Evolutionary conservation across 2,113 vertebrate genomes (phyloP).

Genomic region (Otocyon megalotis): DNA sequence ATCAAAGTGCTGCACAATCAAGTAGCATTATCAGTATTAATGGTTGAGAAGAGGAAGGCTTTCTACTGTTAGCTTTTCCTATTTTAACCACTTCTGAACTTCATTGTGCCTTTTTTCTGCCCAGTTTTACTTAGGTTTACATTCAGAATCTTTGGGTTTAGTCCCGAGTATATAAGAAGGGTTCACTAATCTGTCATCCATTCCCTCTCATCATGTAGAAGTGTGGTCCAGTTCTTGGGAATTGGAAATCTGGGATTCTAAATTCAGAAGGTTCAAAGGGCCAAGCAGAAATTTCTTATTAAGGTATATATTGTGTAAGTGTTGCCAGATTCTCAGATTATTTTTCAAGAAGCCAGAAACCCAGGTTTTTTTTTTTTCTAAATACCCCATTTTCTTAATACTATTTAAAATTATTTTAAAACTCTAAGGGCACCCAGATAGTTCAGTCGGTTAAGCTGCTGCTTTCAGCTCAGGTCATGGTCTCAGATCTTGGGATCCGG

Average conservation of each 20-base stretch:
- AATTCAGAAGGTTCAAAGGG: not conserved
- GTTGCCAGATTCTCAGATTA: not conserved
- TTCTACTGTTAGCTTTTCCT: not conserved
- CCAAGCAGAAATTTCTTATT: not conserved
- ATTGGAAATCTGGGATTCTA: not conserved
- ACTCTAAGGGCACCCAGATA: no score
- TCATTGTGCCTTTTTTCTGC: not conserved
- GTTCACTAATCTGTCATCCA: fast-evolving
- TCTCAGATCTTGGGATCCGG: no score
- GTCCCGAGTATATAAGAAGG: not conserved
- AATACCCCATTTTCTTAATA: not conserved
- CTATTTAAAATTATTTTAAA: conserved; percentile 12
- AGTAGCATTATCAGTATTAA: not conserved
- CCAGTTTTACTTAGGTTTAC: not conserved
- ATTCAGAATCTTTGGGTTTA: not conserved
- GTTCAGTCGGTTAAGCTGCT: no score
- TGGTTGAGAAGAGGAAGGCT: not conserved
- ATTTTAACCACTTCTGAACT: not conserved
- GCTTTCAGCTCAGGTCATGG: no score
- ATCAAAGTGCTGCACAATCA: not conserved
- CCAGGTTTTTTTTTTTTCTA: not conserved
- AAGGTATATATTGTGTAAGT: not conserved
- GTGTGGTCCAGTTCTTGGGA: not conserved
- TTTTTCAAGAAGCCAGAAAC: not conserved
- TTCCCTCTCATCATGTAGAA: not conserved